These are phyloP conservation scores for Ganaspis brasiliensis DNA, from an alignment of 2,888 invertebrate genomes.

Conservation along the genomic window DNA sequence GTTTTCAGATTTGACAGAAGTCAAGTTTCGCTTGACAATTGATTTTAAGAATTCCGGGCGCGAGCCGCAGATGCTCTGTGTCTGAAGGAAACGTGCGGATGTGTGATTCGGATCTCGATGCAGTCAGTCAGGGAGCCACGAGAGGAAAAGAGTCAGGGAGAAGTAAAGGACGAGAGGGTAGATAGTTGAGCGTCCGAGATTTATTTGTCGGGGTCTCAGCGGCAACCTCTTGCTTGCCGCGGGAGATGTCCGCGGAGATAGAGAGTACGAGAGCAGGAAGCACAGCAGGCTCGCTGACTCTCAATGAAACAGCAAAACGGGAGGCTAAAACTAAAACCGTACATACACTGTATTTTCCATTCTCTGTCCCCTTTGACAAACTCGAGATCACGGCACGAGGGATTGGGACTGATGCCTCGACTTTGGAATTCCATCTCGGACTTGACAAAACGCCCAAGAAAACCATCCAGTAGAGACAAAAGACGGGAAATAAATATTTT, in stretches of 20 bases:
- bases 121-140: conserved; percentile 62
- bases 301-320: conserved; percentile 72
- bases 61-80: conserved; percentile 58
- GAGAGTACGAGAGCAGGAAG: conserved; percentile 74
- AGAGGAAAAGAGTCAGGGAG: conserved; percentile 33
- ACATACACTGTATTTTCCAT: conserved; percentile 46
- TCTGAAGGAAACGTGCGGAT: conserved; percentile 65
- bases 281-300: conserved; percentile 74
- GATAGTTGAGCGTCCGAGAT: conserved; percentile 67
- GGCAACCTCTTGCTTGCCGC: conserved; percentile 64
- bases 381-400: conserved; percentile 21
- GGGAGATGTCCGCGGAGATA: conserved; percentile 76
- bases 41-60: conserved; percentile 63
- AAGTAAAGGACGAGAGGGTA: conserved; percentile 46
- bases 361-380: conserved; percentile 17
- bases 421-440: conserved; percentile 16
- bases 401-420: conserved; percentile 29
- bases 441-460: neutral
- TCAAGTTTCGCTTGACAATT: neutral
- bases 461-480: too few species aligned
- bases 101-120: conserved; percentile 67
- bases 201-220: conserved; percentile 72
- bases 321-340: conserved; percentile 57
- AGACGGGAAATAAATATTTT: conserved; percentile 42
- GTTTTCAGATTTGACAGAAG: neutral